Evolutionary conservation across 2,797 vertebrate species (phyloP).

Genomic region (Manis crassicaudata): DNA sequence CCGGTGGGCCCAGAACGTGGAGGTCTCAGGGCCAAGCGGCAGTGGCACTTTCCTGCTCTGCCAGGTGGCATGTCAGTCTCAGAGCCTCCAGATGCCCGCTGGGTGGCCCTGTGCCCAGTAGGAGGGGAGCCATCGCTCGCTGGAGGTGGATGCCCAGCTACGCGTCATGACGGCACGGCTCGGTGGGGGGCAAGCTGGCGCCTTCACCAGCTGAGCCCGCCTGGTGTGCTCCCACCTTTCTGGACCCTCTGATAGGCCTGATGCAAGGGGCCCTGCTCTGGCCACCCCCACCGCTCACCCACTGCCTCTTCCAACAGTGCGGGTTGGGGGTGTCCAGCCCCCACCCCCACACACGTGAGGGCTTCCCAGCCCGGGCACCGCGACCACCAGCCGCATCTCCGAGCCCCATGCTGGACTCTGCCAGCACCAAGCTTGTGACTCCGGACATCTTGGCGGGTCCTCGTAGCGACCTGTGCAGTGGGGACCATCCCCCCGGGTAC

Average conservation of each 20-base stretch:
- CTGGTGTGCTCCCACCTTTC: not conserved
- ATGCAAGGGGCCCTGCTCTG: not conserved
- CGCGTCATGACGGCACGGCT: constrained; percentile 37
- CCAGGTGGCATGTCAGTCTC: not conserved
- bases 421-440: rapidly evolving
- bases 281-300: rapidly evolving
- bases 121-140: not conserved
- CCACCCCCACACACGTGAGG: rapidly evolving
- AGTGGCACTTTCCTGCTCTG: too few species aligned
- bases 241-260: not conserved
- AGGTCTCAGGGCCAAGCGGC: not conserved
- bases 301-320: rapidly evolving
- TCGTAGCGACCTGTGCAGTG: rapidly evolving
- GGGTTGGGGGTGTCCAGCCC: rapidly evolving
- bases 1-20: not conserved
- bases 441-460: rapidly evolving
- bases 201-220: not conserved
- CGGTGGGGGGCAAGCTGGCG: not conserved
- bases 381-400: rapidly evolving
- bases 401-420: rapidly evolving
- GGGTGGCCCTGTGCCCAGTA: too few species aligned
- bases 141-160: too few species aligned
- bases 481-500: not conserved
- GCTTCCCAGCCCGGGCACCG: rapidly evolving
- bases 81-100: rapidly evolving